Conservation (phyloP, 1,140 invertebrate genomes). For the Oreohelix idahoensis region DNA sequence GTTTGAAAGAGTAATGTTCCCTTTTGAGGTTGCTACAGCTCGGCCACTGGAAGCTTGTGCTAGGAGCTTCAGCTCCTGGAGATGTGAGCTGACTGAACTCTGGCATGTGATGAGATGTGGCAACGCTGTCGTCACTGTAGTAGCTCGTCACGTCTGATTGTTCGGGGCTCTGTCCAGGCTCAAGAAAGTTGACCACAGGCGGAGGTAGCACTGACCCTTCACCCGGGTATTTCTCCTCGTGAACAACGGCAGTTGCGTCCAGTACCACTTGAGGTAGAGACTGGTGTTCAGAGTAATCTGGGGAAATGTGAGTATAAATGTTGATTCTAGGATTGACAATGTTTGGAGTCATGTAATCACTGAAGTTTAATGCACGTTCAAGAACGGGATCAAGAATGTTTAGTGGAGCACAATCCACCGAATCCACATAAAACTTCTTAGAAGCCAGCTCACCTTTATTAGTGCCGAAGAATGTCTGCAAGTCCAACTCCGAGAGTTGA, state of each 20-base stretch:
- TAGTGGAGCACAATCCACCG: slow-evolving; percentile 30
- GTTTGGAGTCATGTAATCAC: slow-evolving; percentile 27
- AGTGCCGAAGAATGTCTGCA: slow-evolving; percentile 36
- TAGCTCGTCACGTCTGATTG: slow-evolving; percentile 32
- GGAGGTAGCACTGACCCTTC: slow-evolving; percentile 34
- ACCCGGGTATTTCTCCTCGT: slow-evolving; percentile 24
- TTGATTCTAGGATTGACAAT: slow-evolving; percentile 5
- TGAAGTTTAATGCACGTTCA: slow-evolving; percentile 17
- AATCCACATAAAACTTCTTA: slow-evolving; percentile 35
- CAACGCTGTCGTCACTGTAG: slow-evolving; percentile 40
- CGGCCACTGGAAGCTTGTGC: slow-evolving; percentile 36
- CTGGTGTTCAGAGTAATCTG: slow-evolving; percentile 31
- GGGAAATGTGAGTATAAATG: slow-evolving; percentile 36
- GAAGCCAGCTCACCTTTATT: slow-evolving; percentile 40
- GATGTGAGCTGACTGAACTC: slow-evolving; percentile 39
- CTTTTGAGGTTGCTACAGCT: slow-evolving; percentile 12
- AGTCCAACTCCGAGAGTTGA: slow-evolving; percentile 49
- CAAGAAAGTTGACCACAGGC: slow-evolving; percentile 37
- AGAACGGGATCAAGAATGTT: slow-evolving; percentile 25
- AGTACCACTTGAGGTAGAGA: slow-evolving; percentile 38
- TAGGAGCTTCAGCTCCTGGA: slow-evolving; percentile 14
- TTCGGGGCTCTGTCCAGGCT: slow-evolving; percentile 20
- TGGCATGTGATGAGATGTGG: slow-evolving; percentile 20
- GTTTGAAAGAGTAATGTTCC: slow-evolving; percentile 21
- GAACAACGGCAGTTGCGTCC: slow-evolving; percentile 35